phyloP scores from a whole-genome alignment of 2,797 vertebrate genomes.

The Oreochromis grahami region DNA sequence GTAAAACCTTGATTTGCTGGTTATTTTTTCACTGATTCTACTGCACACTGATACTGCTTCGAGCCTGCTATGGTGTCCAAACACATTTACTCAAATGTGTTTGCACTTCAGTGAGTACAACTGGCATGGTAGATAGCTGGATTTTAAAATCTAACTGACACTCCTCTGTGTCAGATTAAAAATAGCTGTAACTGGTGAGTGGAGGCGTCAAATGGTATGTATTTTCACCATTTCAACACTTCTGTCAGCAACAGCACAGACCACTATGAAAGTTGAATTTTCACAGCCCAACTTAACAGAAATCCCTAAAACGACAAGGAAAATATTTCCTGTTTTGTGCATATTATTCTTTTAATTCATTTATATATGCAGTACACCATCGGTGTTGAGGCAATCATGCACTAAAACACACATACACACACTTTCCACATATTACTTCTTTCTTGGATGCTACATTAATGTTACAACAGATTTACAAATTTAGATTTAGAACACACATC shows the following conservation, averaged over 20 bases:
- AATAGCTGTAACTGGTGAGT: neutral
- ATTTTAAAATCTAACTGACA: neutral
- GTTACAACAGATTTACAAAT: neutral
- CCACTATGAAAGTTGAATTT: neutral
- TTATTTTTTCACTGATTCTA: neutral
- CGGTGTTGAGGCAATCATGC: neutral
- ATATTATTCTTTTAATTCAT: neutral
- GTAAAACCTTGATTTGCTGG: neutral
- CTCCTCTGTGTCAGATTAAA: neutral
- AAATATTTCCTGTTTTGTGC: neutral
- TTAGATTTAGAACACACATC: neutral
- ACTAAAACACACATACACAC: neutral
- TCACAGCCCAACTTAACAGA: neutral
- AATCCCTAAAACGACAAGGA: constrained; percentile 18
- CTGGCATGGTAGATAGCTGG: neutral
- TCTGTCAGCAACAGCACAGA: neutral
- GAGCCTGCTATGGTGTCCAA: neutral
- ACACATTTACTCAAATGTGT: constrained; percentile 7
- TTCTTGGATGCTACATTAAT: neutral
- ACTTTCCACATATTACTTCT: neutral
- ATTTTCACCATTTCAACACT: neutral
- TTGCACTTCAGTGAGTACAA: neutral
- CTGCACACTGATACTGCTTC: neutral
- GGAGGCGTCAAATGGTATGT: neutral
- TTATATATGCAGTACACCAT: neutral